Base-by-base conservation (phyloP, 1,140 invertebrate genomes). In the Orussus abietinus region DNA sequence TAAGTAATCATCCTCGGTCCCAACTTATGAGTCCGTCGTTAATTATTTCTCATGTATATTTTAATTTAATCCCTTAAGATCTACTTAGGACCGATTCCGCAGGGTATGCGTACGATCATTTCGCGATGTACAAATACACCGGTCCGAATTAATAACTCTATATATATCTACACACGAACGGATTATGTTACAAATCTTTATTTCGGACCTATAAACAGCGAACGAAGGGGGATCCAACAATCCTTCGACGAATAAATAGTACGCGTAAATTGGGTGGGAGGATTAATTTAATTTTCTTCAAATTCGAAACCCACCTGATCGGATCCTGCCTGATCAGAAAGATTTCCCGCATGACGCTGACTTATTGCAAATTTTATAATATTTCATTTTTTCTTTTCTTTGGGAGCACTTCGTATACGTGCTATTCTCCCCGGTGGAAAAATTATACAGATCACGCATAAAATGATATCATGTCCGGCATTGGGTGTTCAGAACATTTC, bases 181-280 rank as follows among this genome's bases (percentile, higher is more conserved):
- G 38, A 46, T 42, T 22, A 15, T 21, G 37, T 26, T 21, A 33
- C 26, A 20, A 25, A 25, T 25, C 29, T 15, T 37, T 31, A 29
- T 21, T 35, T 26, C 6, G 35, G 41, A 44, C 39, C 46, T 47
- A 53, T 55, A 62, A 62, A 64, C 57, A 66, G 46, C 33, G 37
- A 51, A 55, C 30, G 42, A 57, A 49, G 55, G 43, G 29, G 15
- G 26, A 45, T 37, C 31, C 36, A 49, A 45, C 39, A 44, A 21
- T 47, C 44, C 47, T 53, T 55, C 54, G 48, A 47, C 53, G 39
- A 66, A 70, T 68, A 70, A 67, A 69, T 69, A 69, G 53, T 68
- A 55, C 69, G 64, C 56, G 59, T 34, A 31, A 21, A 20, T 38
- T 49, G 31, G 9, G 21, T 4, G 32, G 18, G 17, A 34, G 14